Evolutionary conservation across 2,797 vertebrate species (phyloP), one percentile per base, ranked within the genome.

Genomic region (Microctenopoma lineatum): DNA sequence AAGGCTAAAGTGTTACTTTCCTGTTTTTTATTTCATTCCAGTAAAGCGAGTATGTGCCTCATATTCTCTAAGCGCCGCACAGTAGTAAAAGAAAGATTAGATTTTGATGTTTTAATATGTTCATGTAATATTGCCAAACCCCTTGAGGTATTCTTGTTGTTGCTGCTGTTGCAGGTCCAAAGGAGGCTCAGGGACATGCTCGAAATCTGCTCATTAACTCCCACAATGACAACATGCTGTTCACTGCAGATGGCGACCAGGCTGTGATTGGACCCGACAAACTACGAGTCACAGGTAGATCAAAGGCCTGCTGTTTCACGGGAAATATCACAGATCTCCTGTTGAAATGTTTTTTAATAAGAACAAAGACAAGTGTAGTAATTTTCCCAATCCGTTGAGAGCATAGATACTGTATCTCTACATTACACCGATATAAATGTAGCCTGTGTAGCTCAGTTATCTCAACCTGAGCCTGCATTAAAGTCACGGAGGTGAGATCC

Each of bases 261-360:
- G 87, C 93, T 32, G 83, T 91, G 66, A 92, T 99, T 69, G 96
- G 96, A 64, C 95, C 95, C 36, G 96, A 96, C 63, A 98, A 95
- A 86, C 96, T 99, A 55, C 93, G 97, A 81, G 92, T 99, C 72
- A 98, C 97, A 91, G 98, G 98, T 98, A 92, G 3, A 86, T 10
- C 46, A 16, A 39, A 14, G 13, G 27, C 57, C 38, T 66, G 77
- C 74, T 29, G 65, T 58, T 66, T 32, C 41, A 65, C 50, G 38
- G 62, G 59, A 80, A 65, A 54, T 29, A 46, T 45, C 42, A 5
- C 46, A n/a, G 45, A 32, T 57, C 55, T 67, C 42, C 54, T 36
- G 62, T 59, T 4, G 0, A 50, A 45, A 26, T 34, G 9, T 56
- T 1, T 50, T 50, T 70, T 59, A 32, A 36, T 34, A 27, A 70